Evolutionary conservation across 2,113 vertebrate species (phyloP).

Genomic region (Crypturellus undulatus): DNA sequence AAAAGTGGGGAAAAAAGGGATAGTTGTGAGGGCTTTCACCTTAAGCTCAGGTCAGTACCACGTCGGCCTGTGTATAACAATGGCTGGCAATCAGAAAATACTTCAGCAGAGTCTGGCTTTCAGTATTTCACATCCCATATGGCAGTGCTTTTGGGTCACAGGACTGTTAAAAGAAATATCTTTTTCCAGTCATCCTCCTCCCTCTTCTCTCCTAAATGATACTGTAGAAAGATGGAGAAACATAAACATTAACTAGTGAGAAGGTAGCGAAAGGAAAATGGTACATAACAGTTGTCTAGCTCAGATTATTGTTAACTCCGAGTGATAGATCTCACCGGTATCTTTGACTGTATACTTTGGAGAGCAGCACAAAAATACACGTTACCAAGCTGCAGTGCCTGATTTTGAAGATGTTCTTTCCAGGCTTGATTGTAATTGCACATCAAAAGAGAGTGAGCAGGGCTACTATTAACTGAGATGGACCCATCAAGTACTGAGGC

Average conservation of each 20-base stretch:
- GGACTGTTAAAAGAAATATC: background rate
- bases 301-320: background rate
- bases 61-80: background rate
- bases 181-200: background rate
- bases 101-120: background rate
- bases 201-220: background rate
- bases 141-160: background rate
- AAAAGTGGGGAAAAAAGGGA: background rate
- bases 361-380: background rate
- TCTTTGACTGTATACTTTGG: background rate
- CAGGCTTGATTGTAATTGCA: background rate
- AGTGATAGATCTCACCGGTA: background rate
- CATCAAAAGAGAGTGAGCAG: background rate
- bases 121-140: background rate
- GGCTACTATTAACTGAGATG: background rate
- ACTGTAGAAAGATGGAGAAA: background rate
- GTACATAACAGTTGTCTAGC: background rate
- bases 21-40: background rate
- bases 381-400: background rate
- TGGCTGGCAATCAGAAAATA: background rate
- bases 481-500: background rate
- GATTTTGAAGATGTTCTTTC: background rate
- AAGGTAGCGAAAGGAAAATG: background rate
- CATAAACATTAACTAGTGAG: background rate
- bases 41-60: background rate